Base-by-base conservation (phyloP, 2,113 vertebrate genomes). In the Cebus imitator region DNA sequence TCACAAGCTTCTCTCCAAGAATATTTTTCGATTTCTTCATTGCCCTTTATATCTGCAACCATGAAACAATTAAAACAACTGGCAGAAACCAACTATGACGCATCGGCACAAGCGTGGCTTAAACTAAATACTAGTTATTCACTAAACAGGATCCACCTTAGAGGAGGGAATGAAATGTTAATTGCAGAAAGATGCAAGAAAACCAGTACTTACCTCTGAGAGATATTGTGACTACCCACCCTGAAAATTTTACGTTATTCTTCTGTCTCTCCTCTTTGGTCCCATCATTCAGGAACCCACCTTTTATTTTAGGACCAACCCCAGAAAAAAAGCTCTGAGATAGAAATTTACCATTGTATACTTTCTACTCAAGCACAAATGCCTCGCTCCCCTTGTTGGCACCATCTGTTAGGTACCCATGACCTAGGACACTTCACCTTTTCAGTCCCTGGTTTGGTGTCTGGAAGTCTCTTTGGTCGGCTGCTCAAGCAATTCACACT, bases 1-100 rank as follows among this genome's bases (percentile, higher is more conserved):
- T 43, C 64, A 58, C 73, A 89, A 86, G 25, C 37, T 94, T 70
- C 83, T 64, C 55, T 70, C 50, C 64, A 95, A 72, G 45, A 70
- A 70, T 57, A 81, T 48, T 83, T 80, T 85, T 45, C 92, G 80
- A 7, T 89, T 61, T 85, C 2, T 48, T 30, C 37, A 8, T 52
- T 70, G 55, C 17, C 61, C 45, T 96, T 96, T 98, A 98, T 97
- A 97, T 52, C 50, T 92, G 23, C 85, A 92, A 35, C 35, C 55
- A 73, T 25, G 66, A 92, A 96, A 90, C 21, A 96, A 91, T 93
- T 66, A 52, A 92, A 92, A 70, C 64, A 80, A 73, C 21, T 91
- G 58, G n/a, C 61, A 5, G 50, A 79, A 95, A 83, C 87, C 80
- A 93, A 18, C 87, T 57, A 55, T 83, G 95, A 96, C 93, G 50